Evolutionary conservation across 2,888 invertebrate genomes (phyloP), one percentile per base, ranked within the genome.

Genomic region (Cheilosia vernalis): DNA sequence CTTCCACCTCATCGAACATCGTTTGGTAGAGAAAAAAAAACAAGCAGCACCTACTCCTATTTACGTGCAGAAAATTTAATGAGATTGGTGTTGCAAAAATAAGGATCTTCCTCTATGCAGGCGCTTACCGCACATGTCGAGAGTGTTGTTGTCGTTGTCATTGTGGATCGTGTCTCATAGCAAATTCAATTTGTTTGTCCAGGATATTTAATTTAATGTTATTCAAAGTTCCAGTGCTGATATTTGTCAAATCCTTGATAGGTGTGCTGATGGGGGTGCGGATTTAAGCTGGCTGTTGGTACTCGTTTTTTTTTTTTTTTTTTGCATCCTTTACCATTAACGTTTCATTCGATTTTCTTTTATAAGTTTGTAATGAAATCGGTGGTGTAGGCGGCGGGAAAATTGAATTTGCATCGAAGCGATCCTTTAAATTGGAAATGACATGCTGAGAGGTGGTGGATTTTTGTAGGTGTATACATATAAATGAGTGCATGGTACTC

Each of bases 141-240:
- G 9, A 30, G 30, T 30, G 2, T 30, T 30, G 30, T 55, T 69
- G 24, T 19, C 51, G 64, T 24, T 56, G 69, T 55, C 44, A 17
- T 55, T 17, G 51, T 24, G 17, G 10, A 44, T 60, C 21, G 53
- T 42, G 42, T 40, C 69, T 74, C 74, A 78, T 72, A 78, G 72
- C 82, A 86, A 87, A 87, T 82, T 87, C 61, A 82, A 74, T 87
- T 87, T 82, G 63, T 74, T 86, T 79, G 55, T 42, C 61, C 70
- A 86, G 76, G 82, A 86, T 73, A 87, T 60, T 77, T 87, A 70
- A 83, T 87, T 83, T 74, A 73, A 87, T 77, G 80, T 83, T 79
- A 76, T 76, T 78, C 77, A 74, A 74, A 74, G 82, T 80, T 72
- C 67, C 67, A 76, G 74, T 67, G 72, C 30, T 7, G 47, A 66